Percentiles rank a stretch among this genome's conserved stretches.
Conservation (phyloP, 2,888 invertebrate species). For the Bursaphelenchus okinawaensis region DNA sequence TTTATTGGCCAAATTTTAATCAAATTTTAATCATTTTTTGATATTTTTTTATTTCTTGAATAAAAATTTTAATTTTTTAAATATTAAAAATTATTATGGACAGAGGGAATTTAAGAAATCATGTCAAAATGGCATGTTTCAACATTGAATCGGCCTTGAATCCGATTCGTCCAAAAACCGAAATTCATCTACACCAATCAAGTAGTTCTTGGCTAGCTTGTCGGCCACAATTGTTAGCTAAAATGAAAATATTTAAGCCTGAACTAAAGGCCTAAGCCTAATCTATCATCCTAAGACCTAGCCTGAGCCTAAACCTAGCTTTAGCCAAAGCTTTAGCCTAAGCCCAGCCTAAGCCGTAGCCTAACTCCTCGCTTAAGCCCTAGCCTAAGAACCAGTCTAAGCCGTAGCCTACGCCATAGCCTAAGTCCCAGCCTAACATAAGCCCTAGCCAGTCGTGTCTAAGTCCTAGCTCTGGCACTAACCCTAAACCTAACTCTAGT, state of each 20-base stretch:
- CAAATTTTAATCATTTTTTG: not conserved
- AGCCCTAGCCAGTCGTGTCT: no score
- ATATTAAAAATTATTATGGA: not conserved
- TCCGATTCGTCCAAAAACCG: conserved; percentile 37
- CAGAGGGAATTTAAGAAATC: not conserved
- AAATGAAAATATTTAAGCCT: not conserved
- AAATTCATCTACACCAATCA: conserved; percentile 49
- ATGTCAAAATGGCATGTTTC: not conserved
- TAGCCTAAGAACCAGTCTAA: no score
- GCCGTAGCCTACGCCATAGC: no score
- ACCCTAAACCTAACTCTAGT: no score
- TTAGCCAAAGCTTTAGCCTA: no score
- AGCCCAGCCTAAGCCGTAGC: no score
- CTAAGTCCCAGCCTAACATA: no score
- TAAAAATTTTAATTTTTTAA: not conserved
- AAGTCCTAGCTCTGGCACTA: no score
- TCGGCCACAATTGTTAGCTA: conserved; percentile 52
- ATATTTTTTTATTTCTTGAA: not conserved
- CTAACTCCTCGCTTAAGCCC: no score
- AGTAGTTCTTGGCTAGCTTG: conserved; percentile 44
- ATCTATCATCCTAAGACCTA: no score
- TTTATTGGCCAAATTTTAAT: not conserved
- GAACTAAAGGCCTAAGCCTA: not conserved
- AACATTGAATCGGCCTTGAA: not conserved
- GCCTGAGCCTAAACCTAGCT: no score